Evolutionary conservation across 2,888 invertebrate genomes (phyloP), one percentile per base, ranked within the genome.

Genomic region (Hypsopygia costalis): DNA sequence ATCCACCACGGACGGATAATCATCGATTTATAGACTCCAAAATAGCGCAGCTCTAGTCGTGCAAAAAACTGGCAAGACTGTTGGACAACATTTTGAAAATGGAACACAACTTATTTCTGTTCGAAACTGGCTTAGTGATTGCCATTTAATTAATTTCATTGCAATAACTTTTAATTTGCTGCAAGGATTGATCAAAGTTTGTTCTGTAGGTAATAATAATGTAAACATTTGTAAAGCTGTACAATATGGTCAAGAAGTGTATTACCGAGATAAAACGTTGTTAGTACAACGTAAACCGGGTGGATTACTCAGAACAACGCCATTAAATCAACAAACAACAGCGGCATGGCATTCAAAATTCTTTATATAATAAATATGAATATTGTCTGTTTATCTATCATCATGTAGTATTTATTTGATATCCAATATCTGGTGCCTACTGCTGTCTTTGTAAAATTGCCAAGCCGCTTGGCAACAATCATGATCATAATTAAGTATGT

Each of bases 241-340:
- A 5, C 25, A 25, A 25, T 25, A 25, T 25, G 8, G 25, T 25
- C 25, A 4, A 5, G 25, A 25, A 25, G 25, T 25, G 25, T 7
- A 25, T 25, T 25, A 25, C 1, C 7, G 7, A 25, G 25, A 25
- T 25, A 25, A 25, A 25, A 6, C 25, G 7, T 25, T 25, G 25
- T 25, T 25, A 7, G 25, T 6, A 30, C 30, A 6, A 7, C 1
- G 20, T 8, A 36, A 29, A 36, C 30, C 20, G 6, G 8, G 3
- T 9, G 36, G 30, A 36, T 36, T 20, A 36, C 36, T 6, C 8
- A 29, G 16, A 29, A 20, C 29, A 4, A 30, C 35, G 46, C 52
- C 52, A 62, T 65, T 66, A 60, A 63, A 66, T 67, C 64, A 69
- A 67, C 63, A 64, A 62, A 62, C 52, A 58, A 49, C 65, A 73